Conservation (phyloP, 2,113 vertebrate species). For the Pycnonotus jocosus region DNA sequence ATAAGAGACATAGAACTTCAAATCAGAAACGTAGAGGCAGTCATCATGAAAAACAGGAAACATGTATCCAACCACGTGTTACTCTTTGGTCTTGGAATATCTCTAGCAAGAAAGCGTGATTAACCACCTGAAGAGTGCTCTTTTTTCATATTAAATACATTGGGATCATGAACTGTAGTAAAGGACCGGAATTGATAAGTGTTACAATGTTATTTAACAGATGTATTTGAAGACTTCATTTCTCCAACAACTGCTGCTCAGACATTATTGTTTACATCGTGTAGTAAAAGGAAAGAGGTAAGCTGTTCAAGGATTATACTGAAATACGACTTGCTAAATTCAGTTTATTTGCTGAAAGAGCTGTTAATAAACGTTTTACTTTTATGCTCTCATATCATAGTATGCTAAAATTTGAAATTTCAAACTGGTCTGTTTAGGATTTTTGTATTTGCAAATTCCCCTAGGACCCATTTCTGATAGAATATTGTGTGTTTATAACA, state of each 20-base stretch:
- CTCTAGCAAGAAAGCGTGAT: background rate
- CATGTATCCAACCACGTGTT: background rate
- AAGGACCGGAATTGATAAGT: background rate
- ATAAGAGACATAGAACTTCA: background rate
- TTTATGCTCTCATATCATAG: background rate
- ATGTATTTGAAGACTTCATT: constrained; percentile 99
- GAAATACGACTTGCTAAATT: background rate
- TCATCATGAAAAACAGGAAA: background rate
- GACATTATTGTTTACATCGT: constrained; percentile 94
- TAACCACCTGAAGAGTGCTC: background rate
- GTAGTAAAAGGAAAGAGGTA: constrained; percentile 99
- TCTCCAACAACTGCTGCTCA: constrained; percentile 97
- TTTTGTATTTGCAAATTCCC: background rate
- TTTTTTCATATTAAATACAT: background rate
- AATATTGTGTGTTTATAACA: background rate
- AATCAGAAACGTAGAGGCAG: background rate
- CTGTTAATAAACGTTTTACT: background rate
- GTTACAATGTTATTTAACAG: constrained; percentile 65
- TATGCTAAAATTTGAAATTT: background rate
- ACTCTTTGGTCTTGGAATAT: background rate
- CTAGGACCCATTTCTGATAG: background rate
- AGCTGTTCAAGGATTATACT: constrained; percentile 4
- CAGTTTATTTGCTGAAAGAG: background rate
- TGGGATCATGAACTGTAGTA: background rate
- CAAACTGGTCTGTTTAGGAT: background rate